A percentile compares a stretch with the other conserved stretches of the same genome.
These are phyloP conservation scores for Drosophila atroscutellata DNA, from an alignment of 2,888 invertebrate species.

Conservation along the genomic window DNA sequence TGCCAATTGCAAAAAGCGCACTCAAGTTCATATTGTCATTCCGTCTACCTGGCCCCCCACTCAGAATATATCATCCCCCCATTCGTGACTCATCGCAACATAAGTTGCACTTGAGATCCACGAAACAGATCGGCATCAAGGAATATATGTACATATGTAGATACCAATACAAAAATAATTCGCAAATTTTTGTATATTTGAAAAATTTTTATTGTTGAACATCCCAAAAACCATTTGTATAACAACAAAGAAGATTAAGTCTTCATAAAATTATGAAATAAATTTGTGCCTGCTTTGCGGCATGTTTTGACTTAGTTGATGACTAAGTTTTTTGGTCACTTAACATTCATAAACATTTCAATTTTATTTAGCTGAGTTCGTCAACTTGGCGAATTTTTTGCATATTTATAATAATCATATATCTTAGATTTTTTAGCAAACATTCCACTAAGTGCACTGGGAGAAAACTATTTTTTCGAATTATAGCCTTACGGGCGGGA, in stretches of 20 bases:
- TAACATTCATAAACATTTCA: constrained; percentile 59
- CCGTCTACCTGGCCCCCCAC: neutral
- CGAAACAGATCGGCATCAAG: constrained; percentile 16
- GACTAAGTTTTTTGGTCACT: constrained; percentile 56
- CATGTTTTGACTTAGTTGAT: constrained; percentile 48
- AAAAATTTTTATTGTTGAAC: neutral
- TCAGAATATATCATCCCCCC: neutral
- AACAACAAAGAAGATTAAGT: constrained; percentile 10
- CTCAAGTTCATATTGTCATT: constrained; percentile 28
- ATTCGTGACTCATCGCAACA: constrained; percentile 48
- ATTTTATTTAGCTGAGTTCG: constrained; percentile 60
- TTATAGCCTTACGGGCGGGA: too few species aligned
- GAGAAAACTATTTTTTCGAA: neutral
- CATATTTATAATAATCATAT: constrained; percentile 14
- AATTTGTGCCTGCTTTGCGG: constrained; percentile 40
- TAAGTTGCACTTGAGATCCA: constrained; percentile 27
- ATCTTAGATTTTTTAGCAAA: constrained; percentile 25
- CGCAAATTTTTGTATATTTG: neutral
- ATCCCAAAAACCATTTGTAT: neutral
- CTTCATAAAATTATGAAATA: constrained; percentile 47
- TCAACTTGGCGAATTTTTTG: constrained; percentile 45
- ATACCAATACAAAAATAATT: neutral
- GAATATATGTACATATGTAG: neutral
- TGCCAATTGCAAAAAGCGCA: constrained; percentile 47
- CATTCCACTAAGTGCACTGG: neutral